Evolutionary conservation across 2,797 vertebrate genomes (phyloP), one percentile per base, ranked within the genome.

Genomic region (Poecilia velifera): DNA sequence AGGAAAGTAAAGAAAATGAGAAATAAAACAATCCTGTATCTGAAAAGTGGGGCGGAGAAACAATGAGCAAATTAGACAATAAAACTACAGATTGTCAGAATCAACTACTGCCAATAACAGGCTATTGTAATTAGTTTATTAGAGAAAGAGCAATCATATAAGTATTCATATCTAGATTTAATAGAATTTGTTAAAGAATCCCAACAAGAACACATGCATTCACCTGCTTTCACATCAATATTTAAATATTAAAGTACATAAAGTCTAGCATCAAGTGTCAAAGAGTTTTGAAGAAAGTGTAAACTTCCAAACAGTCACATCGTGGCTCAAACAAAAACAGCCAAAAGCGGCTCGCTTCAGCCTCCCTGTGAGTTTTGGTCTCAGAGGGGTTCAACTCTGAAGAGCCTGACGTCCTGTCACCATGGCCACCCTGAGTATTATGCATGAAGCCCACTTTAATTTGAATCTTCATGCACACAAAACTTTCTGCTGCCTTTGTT

Each of bases 341-440:
- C 59, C 78, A 3, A 18, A 84, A 53, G 81, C 79, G 76, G 76
- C 72, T 81, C 49, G 57, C 76, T 76, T 81, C 64, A 81, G 80
- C 39, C 70, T 80, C 68, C 43, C 76, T 73, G 72, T 84, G 87
- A 90, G 84, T 89, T 45, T 72, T 87, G 81, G 89, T 88, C 84
- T 86, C 89, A 81, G 73, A 81, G 86, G 84, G 76, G 76, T 88
- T 80, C 76, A 79, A 87, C 66, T 90, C 79, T 80, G 82, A 90
- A 81, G 81, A 88, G 84, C 81, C 74, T 86, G 90, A 92, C 93
- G 87, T 87, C 78, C 89, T 88, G 86, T 91, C 87, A 91, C 89
- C 86, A 84, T 73, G 45, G 18, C 78, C 75, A 80, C 68, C 78
- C 78, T 88, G 59, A 80, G 86, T 82, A 87, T 86, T 90, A 91